Percentiles rank a stretch among this genome's conserved stretches.
These are phyloP conservation scores for Pasiphila rectangulata DNA, from an alignment of 2,888 invertebrate genomes.

Conservation along the genomic window DNA sequence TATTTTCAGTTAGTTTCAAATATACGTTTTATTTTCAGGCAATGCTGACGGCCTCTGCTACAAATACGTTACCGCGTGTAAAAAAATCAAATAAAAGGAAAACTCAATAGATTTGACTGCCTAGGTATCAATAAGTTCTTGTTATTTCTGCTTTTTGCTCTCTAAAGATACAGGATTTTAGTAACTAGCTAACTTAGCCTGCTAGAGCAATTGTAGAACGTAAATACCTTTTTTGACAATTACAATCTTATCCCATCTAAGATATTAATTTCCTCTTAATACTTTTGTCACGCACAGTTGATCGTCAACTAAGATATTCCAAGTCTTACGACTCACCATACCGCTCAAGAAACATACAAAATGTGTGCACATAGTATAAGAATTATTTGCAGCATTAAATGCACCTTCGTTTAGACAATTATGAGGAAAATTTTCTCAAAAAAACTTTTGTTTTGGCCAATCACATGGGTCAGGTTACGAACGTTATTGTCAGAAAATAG, in stretches of 20 bases:
- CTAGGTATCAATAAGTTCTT: slow-evolving; percentile 21
- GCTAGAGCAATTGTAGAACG: background rate
- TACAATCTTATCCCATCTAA: no score
- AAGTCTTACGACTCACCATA: background rate
- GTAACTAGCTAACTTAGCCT: slow-evolving; percentile 13
- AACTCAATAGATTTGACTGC: slow-evolving; percentile 58
- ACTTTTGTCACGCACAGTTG: no score
- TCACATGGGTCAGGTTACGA: slow-evolving; percentile 2
- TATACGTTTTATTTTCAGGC: slow-evolving; percentile 82
- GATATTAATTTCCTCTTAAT: no score
- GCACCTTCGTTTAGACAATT: slow-evolving; percentile 46
- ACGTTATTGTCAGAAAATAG: background rate
- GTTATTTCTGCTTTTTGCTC: slow-evolving; percentile 11
- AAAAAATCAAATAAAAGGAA: slow-evolving; percentile 88
- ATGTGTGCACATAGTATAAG: background rate
- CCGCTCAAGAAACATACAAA: slow-evolving; percentile 11
- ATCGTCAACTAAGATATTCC: background rate
- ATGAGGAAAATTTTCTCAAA: slow-evolving; percentile 61
- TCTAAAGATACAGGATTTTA: slow-evolving; percentile 8
- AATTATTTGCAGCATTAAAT: slow-evolving; percentile 52
- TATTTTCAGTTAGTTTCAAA: slow-evolving; percentile 60
- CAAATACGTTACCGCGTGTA: slow-evolving; percentile 83
- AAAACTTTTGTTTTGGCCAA: slow-evolving; percentile 14
- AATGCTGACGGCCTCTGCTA: slow-evolving; percentile 84
- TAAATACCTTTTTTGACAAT: no score